Evolutionary conservation across 2,113 vertebrate species (phyloP), one percentile per base, ranked within the genome.

Genomic region (Haemorhous mexicanus): DNA sequence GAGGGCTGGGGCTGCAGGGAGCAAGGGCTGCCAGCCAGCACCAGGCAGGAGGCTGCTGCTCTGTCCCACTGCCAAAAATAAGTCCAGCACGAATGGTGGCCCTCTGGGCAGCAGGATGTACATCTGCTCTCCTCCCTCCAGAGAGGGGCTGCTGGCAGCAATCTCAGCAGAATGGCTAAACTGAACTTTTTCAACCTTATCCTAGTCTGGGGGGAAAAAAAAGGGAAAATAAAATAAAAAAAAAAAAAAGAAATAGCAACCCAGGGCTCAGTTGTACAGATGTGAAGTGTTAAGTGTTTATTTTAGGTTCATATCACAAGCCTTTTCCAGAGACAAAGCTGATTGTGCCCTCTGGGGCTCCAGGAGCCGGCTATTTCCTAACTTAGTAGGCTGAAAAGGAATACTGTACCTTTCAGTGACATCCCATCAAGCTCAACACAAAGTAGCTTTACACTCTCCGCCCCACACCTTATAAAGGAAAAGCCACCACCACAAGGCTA

Each of bases 231-330:
- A 44, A 59, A 35, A 9, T 9, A 9, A 20, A 13, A 53, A 49
- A 52, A 49, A 52, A 84, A 33, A 72, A 59, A 61, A 89, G 2
- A 97, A 97, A 91, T 76, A 96, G 95, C 92, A 97, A 96, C 95
- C 95, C 93, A 97, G 96, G 97, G 97, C 96, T 97, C 97, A 95
- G 94, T 86, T 95, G 82, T 92, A 97, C 44, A 94, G 75, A 72
- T 5, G 27, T 90, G 96, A 97, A 96, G 89, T 96, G 95, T 96
- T 97, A 97, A 49, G 96, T 96, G 94, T 98, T 98, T 97, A 98
- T 98, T 98, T 97, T 89, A 98, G 95, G 94, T 96, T 98, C 88
- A 79, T 87, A 97, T 94, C 97, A 97, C 96, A 97, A 96, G 94
- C 49, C 30, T 96, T 96, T 97, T 94, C 67, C 91, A 96, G 95